phyloP scores from a whole-genome alignment of 2,888 invertebrate species.

The Tetramorium bicarinatum region DNA sequence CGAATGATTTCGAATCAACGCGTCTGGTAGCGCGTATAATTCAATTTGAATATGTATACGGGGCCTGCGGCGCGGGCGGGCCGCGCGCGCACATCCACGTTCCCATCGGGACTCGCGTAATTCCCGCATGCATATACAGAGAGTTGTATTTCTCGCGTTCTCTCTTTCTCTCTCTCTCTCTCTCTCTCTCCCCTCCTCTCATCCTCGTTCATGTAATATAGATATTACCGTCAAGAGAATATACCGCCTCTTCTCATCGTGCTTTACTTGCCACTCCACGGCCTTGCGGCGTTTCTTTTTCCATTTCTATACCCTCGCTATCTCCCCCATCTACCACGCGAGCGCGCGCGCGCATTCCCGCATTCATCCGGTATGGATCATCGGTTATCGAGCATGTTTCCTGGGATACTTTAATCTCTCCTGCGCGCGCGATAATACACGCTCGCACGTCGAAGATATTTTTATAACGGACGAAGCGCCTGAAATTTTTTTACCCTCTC shows the following conservation, averaged over 20 bases:
- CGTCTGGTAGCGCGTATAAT: slow-evolving; percentile 85
- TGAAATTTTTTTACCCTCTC: slow-evolving; percentile 40
- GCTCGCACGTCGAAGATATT: slow-evolving; percentile 35
- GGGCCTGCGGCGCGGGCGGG: slow-evolving; percentile 48
- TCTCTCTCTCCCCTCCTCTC: not conserved
- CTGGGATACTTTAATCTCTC: slow-evolving; percentile 46
- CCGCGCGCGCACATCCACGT: slow-evolving; percentile 57
- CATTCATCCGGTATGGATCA: slow-evolving; percentile 43
- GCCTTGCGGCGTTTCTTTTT: slow-evolving; percentile 10
- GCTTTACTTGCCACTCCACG: not conserved
- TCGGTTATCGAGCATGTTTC: slow-evolving; percentile 49
- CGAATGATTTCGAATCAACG: slow-evolving; percentile 86
- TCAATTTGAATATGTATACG: slow-evolving; percentile 86
- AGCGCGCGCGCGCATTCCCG: not conserved
- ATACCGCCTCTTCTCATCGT: not conserved
- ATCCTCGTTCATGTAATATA: slow-evolving; percentile 25
- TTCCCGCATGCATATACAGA: slow-evolving; percentile 38
- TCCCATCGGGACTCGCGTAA: slow-evolving; percentile 47
- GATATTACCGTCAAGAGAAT: slow-evolving; percentile 35
- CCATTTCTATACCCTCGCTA: slow-evolving; percentile 2
- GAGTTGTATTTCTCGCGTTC: not conserved
- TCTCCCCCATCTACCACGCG: not conserved
- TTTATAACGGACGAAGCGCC: slow-evolving; percentile 40
- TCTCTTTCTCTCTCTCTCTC: not conserved
- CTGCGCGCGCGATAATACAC: slow-evolving; percentile 36